Evolutionary conservation across 2,113 vertebrate species (phyloP).

Genomic region (Maccullochella peelii): DNA sequence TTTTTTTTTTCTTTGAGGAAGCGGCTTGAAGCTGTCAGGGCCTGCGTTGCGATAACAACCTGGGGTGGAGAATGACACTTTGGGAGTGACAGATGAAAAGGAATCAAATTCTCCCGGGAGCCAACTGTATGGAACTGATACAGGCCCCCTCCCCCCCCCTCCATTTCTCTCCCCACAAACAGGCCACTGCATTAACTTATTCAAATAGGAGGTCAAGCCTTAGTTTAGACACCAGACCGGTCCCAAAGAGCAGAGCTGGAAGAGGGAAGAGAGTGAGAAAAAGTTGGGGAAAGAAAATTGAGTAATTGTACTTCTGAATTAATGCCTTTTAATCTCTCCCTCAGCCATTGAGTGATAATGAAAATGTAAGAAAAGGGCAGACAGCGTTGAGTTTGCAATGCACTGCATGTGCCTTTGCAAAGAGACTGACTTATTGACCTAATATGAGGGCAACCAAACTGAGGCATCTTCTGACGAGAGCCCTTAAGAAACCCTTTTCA

Average conservation of each 20-base stretch:
- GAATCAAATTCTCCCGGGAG: slow-evolving; percentile 87
- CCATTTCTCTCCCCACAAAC: slow-evolving; percentile 83
- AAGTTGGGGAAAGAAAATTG: slow-evolving; percentile 73
- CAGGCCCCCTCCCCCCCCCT: slow-evolving; percentile 81
- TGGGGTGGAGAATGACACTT: slow-evolving; percentile 91
- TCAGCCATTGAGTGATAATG: slow-evolving; percentile 86
- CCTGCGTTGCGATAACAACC: slow-evolving; percentile 88
- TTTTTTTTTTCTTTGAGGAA: slow-evolving; percentile 70
- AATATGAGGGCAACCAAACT: slow-evolving; percentile 83
- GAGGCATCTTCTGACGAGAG: slow-evolving; percentile 80
- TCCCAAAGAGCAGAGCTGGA: slow-evolving; percentile 80
- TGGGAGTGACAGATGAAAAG: slow-evolving; percentile 91
- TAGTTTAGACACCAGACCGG: slow-evolving; percentile 86
- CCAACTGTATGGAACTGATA: slow-evolving; percentile 92
- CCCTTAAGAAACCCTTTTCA: slow-evolving; percentile 40
- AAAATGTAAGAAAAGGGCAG: slow-evolving; percentile 72
- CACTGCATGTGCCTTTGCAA: slow-evolving; percentile 77
- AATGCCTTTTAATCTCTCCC: slow-evolving; percentile 89
- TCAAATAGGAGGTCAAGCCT: slow-evolving; percentile 91
- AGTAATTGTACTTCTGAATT: slow-evolving; percentile 90
- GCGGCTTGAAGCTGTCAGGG: slow-evolving; percentile 90
- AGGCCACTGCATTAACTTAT: slow-evolving; percentile 91
- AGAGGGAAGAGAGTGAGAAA: slow-evolving; percentile 59
- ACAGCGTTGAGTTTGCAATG: slow-evolving; percentile 27
- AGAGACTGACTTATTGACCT: slow-evolving; percentile 81